Base-by-base conservation (phyloP, 2,113 vertebrate species). In the Scomber japonicus region DNA sequence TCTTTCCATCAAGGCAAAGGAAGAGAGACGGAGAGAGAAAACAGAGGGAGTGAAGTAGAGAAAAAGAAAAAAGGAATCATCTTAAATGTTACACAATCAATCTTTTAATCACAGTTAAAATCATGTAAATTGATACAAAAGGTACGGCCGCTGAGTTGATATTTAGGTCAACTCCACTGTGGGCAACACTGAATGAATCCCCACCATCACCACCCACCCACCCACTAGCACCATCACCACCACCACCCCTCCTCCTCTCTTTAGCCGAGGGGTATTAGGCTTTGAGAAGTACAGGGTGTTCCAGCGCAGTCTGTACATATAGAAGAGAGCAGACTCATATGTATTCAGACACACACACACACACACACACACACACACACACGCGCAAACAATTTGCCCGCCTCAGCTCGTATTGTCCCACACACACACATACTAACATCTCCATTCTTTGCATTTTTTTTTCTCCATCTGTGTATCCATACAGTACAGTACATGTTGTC, bases 101-200 rank as follows among this genome's bases (percentile, higher is more conserved):
- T 50, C 46, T 10, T 35, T 4, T 9, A 24, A 64, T 19, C 30
- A 51, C 2, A 65, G 40, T 11, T 0, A n/a, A 30, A n/a, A 66
- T 13, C 55, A 2, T 54, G n/a, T 19, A 15, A 16, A 63, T 9
- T 19, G 45, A 59, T 12, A 15, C 8, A 59, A 11, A 11, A 24
- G 53, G 49, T 44, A 35, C 16, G 54, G 46, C 74, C 31, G 59
- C 59, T 53, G 30, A 67, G 75, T 14, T 64, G 49, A 85, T 81
- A 90, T 90, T 67, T 89, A 88, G 83, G 87, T 89, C 87, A 89
- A 8, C 15, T 35, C 53, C 53, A 55, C 71, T 49, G 50, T 30
- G 48, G 72, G 16, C 54, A 19, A 55, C 61, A 13, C 53, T 27
- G 53, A n/a, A 44, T 65, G 63, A 68, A 40, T 9, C 35, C 35